phyloP scores from a whole-genome alignment of 2,113 vertebrate species.

The Austrofundulus limnaeus region DNA sequence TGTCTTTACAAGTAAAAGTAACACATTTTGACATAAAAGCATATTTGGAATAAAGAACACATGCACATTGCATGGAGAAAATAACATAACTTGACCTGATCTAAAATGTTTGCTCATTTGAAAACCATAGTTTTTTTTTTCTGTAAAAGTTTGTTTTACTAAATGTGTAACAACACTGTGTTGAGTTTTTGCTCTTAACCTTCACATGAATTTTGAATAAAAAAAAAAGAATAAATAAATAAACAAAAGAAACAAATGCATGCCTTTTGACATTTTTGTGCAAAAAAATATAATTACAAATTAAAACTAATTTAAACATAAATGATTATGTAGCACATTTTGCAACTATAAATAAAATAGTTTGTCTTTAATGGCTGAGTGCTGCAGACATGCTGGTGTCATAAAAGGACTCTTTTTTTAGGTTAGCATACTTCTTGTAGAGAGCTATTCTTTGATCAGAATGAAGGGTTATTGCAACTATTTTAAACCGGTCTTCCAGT shows the following conservation, averaged over 20 bases:
- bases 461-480: slow-evolving; percentile 47
- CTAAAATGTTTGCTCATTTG: no score
- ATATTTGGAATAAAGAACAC: no score
- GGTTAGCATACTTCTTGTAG: slow-evolving; percentile 36
- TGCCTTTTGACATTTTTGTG: no score
- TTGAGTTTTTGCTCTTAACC: not conserved
- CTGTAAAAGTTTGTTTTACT: no score
- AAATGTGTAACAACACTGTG: no score
- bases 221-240: not conserved
- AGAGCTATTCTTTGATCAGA: slow-evolving; percentile 30
- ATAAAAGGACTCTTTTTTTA: slow-evolving; percentile 6
- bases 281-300: no score
- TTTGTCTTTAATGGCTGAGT: not conserved
- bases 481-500: not conserved
- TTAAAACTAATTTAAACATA: not conserved
- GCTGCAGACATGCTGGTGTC: not conserved
- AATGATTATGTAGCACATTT: not conserved
- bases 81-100: not conserved
- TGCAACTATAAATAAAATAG: not conserved
- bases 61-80: no score
- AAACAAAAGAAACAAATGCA: not conserved
- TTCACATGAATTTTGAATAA: not conserved
- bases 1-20: no score
- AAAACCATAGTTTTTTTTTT: no score
- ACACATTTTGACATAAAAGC: no score